These are phyloP conservation scores for Kryptolebias marmoratus DNA, from an alignment of 2,113 vertebrate species.

Conservation along the genomic window DNA sequence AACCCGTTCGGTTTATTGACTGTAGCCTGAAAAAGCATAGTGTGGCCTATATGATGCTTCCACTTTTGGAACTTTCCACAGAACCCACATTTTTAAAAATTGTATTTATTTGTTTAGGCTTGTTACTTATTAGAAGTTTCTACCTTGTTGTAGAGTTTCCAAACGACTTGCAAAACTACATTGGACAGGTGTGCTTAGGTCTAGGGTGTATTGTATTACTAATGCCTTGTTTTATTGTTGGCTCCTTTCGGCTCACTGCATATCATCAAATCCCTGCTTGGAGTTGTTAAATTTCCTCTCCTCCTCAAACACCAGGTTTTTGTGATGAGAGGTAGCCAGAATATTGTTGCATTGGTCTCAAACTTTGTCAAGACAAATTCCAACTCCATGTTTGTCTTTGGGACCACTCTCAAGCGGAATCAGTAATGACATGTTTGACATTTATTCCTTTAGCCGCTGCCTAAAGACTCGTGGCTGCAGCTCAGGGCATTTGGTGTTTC, in stretches of 20 bases:
- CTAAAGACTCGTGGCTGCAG: too few species aligned
- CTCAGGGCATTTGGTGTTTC: too few species aligned
- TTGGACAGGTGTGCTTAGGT: not conserved
- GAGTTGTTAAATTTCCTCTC: not conserved
- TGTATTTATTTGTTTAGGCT: constrained; percentile 19
- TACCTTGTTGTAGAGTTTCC: not conserved
- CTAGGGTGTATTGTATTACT: not conserved
- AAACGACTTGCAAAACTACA: not conserved
- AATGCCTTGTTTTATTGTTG: not conserved
- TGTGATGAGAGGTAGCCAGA: not conserved
- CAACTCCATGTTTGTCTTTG: not conserved
- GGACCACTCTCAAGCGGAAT: not conserved
- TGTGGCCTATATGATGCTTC: not conserved
- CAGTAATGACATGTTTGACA: not conserved
- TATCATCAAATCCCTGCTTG: not conserved
- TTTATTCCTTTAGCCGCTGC: not conserved
- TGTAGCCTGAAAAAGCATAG: constrained; percentile 37
- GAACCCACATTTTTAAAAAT: constrained; percentile 10
- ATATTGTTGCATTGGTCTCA: not conserved
- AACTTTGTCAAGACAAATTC: too few species aligned
- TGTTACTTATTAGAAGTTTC: not conserved
- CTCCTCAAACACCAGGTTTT: not conserved
- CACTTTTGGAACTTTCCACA: constrained; percentile 27
- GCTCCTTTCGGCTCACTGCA: not conserved
- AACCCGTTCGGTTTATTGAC: constrained; percentile 43